Evolutionary conservation across 2,113 vertebrate species (phyloP).

Genomic region (Corythoichthys intestinalis): DNA sequence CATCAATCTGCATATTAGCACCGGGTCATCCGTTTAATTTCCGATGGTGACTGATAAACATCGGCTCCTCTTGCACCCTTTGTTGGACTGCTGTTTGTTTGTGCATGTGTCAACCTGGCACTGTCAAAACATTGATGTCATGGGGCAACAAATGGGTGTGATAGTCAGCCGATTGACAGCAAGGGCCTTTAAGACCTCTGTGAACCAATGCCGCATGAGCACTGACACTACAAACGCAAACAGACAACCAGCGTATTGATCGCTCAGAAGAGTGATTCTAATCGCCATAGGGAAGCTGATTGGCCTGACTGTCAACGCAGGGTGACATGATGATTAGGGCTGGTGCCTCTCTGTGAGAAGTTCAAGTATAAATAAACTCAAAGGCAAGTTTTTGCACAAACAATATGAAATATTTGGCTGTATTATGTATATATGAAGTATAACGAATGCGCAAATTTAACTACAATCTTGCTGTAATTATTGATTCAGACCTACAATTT

Average conservation of each 20-base stretch:
- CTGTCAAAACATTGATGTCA: constrained; percentile 45
- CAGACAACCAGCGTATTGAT: not conserved
- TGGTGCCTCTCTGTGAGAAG: not conserved
- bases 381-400: not conserved
- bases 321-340: not conserved
- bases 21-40: constrained; percentile 93
- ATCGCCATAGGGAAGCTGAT: not conserved
- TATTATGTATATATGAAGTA: too few relatives aligned
- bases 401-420: not conserved
- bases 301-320: not conserved
- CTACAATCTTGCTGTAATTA: too few relatives aligned
- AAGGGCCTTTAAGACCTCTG: not conserved
- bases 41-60: constrained; percentile 95
- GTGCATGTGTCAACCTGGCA: constrained; percentile 6
- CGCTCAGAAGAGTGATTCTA: not conserved
- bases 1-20: constrained; percentile 87
- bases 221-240: not conserved
- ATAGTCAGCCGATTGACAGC: constrained; percentile 5
- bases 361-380: not conserved
- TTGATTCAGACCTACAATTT: too few relatives aligned
- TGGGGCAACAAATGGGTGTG: constrained; percentile 27
- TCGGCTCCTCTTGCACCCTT: constrained; percentile 86
- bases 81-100: constrained; percentile 58
- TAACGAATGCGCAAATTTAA: too few relatives aligned
- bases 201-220: not conserved